A percentile compares a stretch with the other conserved stretches of the same genome.
Evolutionary conservation across 2,888 invertebrate species (phyloP).

Genomic region (Stenichneumon culpator): DNA sequence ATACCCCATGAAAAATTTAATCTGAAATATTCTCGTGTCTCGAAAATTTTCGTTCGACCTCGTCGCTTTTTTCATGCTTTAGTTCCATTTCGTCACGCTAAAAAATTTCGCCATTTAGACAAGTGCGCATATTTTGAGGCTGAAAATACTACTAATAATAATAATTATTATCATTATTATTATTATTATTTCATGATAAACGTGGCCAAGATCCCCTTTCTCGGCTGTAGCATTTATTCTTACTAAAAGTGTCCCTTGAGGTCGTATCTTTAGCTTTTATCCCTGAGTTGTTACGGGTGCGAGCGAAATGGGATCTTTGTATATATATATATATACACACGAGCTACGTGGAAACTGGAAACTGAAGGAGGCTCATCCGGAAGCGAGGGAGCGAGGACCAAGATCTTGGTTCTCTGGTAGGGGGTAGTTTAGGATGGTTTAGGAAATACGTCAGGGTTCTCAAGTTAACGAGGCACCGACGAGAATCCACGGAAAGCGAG

Average conservation of each 20-base stretch:
- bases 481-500: neutral
- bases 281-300: neutral
- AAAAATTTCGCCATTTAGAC: neutral
- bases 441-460: conserved; percentile 49
- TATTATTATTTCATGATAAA: no score
- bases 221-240: no score
- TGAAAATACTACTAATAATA: no score
- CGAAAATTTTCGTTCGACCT: neutral
- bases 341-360: conserved; percentile 2
- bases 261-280: neutral
- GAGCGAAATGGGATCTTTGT: neutral
- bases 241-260: no score
- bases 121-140: neutral
- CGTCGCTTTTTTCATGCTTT: neutral
- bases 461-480: conserved; percentile 34
- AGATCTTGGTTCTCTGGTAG: conserved; percentile 11
- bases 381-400: neutral
- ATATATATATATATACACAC: neutral
- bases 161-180: no score
- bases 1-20: neutral
- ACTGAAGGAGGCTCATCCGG: conserved; percentile 37
- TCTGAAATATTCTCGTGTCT: neutral
- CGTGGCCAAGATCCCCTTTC: no score
- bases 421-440: conserved; percentile 40
- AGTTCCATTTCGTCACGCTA: neutral